Evolutionary conservation across 2,888 invertebrate species (phyloP), one percentile per base, ranked within the genome.

Genomic region (Pediacus dermestoides): DNA sequence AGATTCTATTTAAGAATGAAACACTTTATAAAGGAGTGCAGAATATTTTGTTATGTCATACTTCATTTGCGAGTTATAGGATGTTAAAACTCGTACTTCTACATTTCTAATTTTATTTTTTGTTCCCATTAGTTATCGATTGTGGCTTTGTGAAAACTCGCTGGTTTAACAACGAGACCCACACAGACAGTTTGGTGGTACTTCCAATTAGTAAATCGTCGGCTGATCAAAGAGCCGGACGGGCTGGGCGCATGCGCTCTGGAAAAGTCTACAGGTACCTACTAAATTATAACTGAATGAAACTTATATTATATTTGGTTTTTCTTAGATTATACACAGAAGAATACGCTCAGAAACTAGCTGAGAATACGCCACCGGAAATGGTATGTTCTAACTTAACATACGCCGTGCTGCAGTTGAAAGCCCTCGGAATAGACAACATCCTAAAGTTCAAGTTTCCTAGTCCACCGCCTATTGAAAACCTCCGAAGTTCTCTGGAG

Each of bases 141-240:
- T 82, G 91, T 65, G 97, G 97, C 1, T 99, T 93, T 72, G 92
- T 94, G 32, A 97, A 96, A 72, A 68, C 95, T 52, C 85, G 88
- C 11, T 93, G 89, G 77, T 94, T 87, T 64, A 88, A 92, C 57
- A 79, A 86, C 0, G 76, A 82, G 2, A 82, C 88, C 6, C 87
- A 88, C 8, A 87, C 90, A 1, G 89, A 93, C 62, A 80, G 85
- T 37, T 69, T 96, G n/a, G 77, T 88, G 1, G 77, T 89, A 1
- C 80, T 89, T 2, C 86, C 91, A 0, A 75, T 89, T 1, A 90
- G 93, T 2, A 82, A 83, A 67, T 89, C 92, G 33, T 91, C 91
- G 22, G 95, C 96, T 0, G 75, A 82, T 41, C 96, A 97, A 65
- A 73, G 97, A 39, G 90, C 95, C 1, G 97, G 97, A 0, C 74